Conservation (phyloP, 2,797 vertebrate genomes). For the Antennarius maculatus region DNA sequence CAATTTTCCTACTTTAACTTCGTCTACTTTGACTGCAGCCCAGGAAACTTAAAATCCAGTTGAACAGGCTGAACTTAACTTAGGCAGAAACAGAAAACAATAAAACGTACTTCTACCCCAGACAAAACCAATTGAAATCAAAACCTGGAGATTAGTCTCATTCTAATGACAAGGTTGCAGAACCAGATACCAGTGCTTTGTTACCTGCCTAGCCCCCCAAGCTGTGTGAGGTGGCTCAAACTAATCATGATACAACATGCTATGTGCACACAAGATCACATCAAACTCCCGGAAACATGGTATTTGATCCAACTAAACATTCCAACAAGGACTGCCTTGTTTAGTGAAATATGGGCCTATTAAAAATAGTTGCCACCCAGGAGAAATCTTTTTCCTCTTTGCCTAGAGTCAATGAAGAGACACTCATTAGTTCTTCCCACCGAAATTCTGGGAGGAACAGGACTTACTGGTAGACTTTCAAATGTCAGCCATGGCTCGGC, state of each 20-base stretch:
- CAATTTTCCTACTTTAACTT: constrained; percentile 21
- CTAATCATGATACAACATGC: constrained; percentile 69
- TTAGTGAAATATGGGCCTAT: constrained; percentile 60
- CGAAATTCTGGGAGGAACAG: constrained; percentile 69
- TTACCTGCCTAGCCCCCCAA: constrained; percentile 45
- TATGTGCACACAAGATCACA: constrained; percentile 57
- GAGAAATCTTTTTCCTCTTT: constrained; percentile 66
- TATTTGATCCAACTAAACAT: constrained; percentile 63
- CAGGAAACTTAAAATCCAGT: constrained; percentile 64
- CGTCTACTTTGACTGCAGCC: constrained; percentile 47
- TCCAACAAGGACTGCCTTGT: constrained; percentile 73
- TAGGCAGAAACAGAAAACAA: constrained; percentile 40
- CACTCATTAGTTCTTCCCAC: constrained; percentile 78
- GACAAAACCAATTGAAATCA: constrained; percentile 71
- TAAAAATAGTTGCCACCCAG: constrained; percentile 75
- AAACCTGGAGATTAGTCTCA: constrained; percentile 70
- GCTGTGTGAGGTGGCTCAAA: constrained; percentile 58
- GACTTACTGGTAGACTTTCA: constrained; percentile 57
- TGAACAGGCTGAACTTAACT: constrained; percentile 63
- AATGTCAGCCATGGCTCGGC: constrained; percentile 56
- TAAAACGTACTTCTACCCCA: constrained; percentile 58
- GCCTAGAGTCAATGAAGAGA: constrained; percentile 61
- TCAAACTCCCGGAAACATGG: constrained; percentile 58
- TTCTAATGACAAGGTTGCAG: constrained; percentile 70
- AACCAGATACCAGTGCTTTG: constrained; percentile 73